Evolutionary conservation across 2,888 invertebrate genomes (phyloP), one percentile per base, ranked within the genome.

Genomic region (Coleophora deauratella): DNA sequence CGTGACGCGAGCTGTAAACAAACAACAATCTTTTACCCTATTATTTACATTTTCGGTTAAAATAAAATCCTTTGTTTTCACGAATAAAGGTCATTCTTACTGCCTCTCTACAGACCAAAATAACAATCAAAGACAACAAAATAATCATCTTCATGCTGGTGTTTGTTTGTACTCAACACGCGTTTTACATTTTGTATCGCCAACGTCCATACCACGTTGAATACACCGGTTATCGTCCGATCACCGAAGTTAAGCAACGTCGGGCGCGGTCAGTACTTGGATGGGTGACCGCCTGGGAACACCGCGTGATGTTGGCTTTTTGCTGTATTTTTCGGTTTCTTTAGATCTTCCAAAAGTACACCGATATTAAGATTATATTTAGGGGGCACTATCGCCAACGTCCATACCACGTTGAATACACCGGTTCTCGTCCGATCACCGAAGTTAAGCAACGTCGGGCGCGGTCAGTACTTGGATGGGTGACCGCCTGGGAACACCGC

Each of bases 171-270:
- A 21, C 21, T 21, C 6, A 21, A 21, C 3, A 21, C 21, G 3
- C 6, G 6, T 21, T 21, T 21, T 21, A 21, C 6, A 21, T 21
- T 6, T 4, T 21, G 3, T 21, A 9, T 31, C 33, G 49, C 45
- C 51, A 50, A 52, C 65, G 66, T 65, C 62, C 67, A 67, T 64
- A 69, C 66, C 61, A 68, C 58, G 64, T 62, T 66, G 63, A 67
- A 66, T 42, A 59, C 65, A 62, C 62, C 64, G 64, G 76, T 77
- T 77, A 75, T 77, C 76, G 76, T 75, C 75, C 72, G 76, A 76
- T 75, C 76, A 77, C 76, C 74, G 74, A 76, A 78, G 74, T 76
- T 69, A 77, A 76, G 64, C 66, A 66, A 64, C 67, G 56, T 66
- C 63, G 66, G 66, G 65, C 68, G 67, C 59, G 66, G 60, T 68